Evolutionary conservation across 1,140 invertebrate species (phyloP), one percentile per base, ranked within the genome.

Genomic region (Tetragonula clypearis): DNA sequence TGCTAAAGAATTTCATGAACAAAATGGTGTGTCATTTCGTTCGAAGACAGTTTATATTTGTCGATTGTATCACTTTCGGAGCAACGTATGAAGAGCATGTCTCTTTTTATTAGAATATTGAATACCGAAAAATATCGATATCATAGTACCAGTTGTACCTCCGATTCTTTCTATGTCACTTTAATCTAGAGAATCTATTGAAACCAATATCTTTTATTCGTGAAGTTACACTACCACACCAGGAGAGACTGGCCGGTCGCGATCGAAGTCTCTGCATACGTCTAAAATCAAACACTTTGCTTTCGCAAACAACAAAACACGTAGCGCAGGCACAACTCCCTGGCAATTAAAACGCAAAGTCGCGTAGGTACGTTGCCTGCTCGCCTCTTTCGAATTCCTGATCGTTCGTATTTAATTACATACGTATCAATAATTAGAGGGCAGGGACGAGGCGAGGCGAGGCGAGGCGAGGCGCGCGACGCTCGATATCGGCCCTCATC

Each of bases 391-490:
- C 23, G 72, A 19, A 73, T 76, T 14, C 30, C 41, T n/a, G 41
- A 82, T 76, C 30, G 60, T 66, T 19, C 49, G 41, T 76, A 82
- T 82, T 82, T 82, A 82, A 82, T 82, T 68, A 76, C 80, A 66
- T 30, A 9, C 71, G 19, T 82, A 82, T 82, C 73, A 66, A 82
- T 82, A 82, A 82, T 82, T 82, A 82, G 23, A 82, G 80, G 49
- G 80, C 30, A 49, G 60, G 56, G n/a, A 14, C 23, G 41, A 49
- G 80, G 55, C 30, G 56, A 55, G 30, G 30, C 30, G 56, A 55
- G 30, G 30, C 30, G 30, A 30, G 30, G 30, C 30, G 30, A 30
- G 30, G 53, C 69, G 79, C 35, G 35, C 30, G 79, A 49, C 69
- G 35, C 56, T 9, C 35, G 79, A 56, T 62, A 62, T 74, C 69